A percentile compares a stretch with the other conserved stretches of the same genome.
Conservation (phyloP, 2,797 vertebrate genomes). For the Enteromius radiatus region DNA sequence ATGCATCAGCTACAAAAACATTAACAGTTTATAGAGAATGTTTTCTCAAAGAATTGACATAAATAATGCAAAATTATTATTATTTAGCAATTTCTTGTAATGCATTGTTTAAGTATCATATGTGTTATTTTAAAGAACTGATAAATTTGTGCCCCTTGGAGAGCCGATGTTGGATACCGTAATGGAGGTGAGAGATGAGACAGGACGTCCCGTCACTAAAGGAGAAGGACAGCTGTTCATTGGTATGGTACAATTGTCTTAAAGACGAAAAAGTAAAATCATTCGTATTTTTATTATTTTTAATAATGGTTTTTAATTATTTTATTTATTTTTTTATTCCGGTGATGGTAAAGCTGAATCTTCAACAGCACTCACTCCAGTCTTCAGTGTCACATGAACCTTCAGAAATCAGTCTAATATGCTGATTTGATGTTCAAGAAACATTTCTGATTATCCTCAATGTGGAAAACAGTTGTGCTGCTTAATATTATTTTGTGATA, state of each 20-base stretch:
- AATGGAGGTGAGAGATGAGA: conserved; percentile 86
- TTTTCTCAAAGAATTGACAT: background rate
- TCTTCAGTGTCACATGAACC: background rate
- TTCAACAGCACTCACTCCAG: background rate
- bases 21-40: background rate
- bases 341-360: background rate
- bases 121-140: conserved; percentile 67
- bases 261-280: background rate
- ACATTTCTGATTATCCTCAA: background rate
- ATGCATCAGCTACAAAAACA: background rate
- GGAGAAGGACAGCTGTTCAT: conserved; percentile 93
- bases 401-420: background rate
- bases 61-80: background rate
- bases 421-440: background rate
- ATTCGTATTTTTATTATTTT: background rate
- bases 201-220: conserved; percentile 77
- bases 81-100: background rate
- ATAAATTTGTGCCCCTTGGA: conserved; percentile 82
- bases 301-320: background rate
- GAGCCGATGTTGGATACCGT: conserved; percentile 83
- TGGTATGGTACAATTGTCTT: conserved; percentile 73
- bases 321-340: background rate
- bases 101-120: background rate
- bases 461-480: background rate
- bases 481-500: background rate